phyloP scores from a whole-genome alignment of 2,797 vertebrate genomes.

The Rhabdophis nuchalis region DNA sequence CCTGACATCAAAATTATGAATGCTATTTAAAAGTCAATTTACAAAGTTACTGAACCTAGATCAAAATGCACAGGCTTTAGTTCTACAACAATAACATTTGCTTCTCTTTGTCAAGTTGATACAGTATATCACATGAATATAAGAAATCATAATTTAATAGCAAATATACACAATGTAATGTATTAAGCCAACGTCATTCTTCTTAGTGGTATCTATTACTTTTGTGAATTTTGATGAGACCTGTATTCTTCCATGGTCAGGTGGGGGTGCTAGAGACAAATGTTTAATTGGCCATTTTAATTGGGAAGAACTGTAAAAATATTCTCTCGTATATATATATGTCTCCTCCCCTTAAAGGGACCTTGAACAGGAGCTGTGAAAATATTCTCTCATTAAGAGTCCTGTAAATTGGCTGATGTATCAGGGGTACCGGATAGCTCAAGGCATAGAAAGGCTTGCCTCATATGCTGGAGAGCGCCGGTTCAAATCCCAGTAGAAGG shows the following conservation, averaged over 20 bases:
- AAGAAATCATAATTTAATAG: neutral
- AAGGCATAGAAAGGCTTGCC: too few relatives aligned
- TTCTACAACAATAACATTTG: neutral
- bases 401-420: too few relatives aligned
- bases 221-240: neutral
- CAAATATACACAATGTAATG: neutral
- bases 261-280: neutral
- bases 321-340: too few relatives aligned
- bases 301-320: neutral
- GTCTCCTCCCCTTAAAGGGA: too few relatives aligned
- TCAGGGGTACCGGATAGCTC: too few relatives aligned
- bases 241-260: neutral
- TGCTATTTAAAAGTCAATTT: neutral
- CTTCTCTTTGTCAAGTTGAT: neutral
- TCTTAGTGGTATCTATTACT: neutral
- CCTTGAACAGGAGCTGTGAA: too few relatives aligned
- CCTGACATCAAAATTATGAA: neutral
- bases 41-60: neutral
- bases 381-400: too few relatives aligned
- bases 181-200: neutral
- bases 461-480: too few relatives aligned
- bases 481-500: too few relatives aligned
- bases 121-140: neutral
- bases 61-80: neutral
- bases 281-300: neutral